These are phyloP conservation scores for Andricus quercusramuli DNA, from an alignment of 2,888 invertebrate genomes.

Conservation along the genomic window DNA sequence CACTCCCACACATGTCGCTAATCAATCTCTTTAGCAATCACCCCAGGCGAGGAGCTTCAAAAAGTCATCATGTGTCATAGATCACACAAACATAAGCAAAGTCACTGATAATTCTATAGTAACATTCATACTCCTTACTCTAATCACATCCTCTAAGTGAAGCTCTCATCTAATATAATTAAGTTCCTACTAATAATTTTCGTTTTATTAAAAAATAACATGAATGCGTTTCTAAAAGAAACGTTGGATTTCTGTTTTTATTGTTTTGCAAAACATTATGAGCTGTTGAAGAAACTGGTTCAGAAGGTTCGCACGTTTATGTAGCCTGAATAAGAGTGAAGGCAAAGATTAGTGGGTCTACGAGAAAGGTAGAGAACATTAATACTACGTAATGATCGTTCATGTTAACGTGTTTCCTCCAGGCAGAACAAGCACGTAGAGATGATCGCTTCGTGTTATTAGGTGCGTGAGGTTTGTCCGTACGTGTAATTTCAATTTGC, in stretches of 20 bases:
- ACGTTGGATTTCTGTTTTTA: not conserved
- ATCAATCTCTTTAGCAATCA: too few species aligned
- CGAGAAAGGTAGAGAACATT: not conserved
- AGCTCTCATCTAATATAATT: too few species aligned
- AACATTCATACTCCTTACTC: too few species aligned
- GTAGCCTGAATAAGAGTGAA: not conserved
- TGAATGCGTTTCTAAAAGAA: not conserved
- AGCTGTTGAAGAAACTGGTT: not conserved
- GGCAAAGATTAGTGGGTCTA: not conserved
- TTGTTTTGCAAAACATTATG: not conserved
- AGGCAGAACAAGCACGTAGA: conserved; percentile 8
- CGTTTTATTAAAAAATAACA: too few species aligned
- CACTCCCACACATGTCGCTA: too few species aligned
- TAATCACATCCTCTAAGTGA: too few species aligned
- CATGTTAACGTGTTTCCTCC: not conserved
- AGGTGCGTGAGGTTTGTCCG: not conserved
- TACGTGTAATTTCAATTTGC: conserved; percentile 1
- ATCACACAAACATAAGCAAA: too few species aligned
- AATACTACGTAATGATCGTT: conserved; percentile 9
- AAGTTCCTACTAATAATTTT: too few species aligned
- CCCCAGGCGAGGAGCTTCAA: too few species aligned
- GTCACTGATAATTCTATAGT: too few species aligned
- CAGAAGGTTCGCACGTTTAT: not conserved
- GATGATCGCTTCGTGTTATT: conserved; percentile 17
- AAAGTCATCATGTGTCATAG: too few species aligned